These are phyloP conservation scores for Phylloscopus trochiloides DNA, from an alignment of 2,113 vertebrate genomes.

Conservation along the genomic window DNA sequence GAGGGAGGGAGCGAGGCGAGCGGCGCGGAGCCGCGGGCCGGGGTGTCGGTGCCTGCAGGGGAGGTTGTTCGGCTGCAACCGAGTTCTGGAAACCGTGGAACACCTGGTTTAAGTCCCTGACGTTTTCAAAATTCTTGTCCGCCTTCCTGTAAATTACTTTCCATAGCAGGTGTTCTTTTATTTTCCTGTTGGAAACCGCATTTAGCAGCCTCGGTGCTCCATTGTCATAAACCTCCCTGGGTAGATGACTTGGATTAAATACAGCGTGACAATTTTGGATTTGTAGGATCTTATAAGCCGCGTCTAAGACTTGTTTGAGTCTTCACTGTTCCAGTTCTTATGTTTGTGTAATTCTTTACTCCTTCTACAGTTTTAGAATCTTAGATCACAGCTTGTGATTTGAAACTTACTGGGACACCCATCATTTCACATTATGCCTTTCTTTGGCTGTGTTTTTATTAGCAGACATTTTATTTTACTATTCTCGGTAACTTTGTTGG, in stretches of 20 bases:
- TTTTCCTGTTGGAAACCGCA: rapidly evolving
- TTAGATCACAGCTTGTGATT: neutral
- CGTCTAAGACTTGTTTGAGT: rapidly evolving
- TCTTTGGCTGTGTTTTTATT: neutral
- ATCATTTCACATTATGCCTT: neutral
- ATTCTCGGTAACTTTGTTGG: rapidly evolving
- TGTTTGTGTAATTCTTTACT: neutral
- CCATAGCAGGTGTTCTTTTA: rapidly evolving
- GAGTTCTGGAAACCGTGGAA: rapidly evolving
- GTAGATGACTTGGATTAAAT: rapidly evolving
- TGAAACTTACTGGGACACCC: neutral
- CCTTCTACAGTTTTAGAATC: rapidly evolving
- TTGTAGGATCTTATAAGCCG: rapidly evolving
- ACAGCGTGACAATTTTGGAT: rapidly evolving
- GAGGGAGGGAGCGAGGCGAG: neutral
- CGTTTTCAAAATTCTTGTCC: rapidly evolving
- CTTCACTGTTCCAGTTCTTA: rapidly evolving
- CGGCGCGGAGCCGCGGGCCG: neutral
- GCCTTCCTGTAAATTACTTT: rapidly evolving
- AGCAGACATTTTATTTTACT: neutral
- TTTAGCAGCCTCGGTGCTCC: rapidly evolving
- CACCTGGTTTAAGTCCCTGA: rapidly evolving
- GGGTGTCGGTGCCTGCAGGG: neutral
- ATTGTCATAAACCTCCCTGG: rapidly evolving
- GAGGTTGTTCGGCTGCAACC: too few relatives aligned